Evolutionary conservation across 2,888 invertebrate species (phyloP).

Genomic region (Trilocha varians): DNA sequence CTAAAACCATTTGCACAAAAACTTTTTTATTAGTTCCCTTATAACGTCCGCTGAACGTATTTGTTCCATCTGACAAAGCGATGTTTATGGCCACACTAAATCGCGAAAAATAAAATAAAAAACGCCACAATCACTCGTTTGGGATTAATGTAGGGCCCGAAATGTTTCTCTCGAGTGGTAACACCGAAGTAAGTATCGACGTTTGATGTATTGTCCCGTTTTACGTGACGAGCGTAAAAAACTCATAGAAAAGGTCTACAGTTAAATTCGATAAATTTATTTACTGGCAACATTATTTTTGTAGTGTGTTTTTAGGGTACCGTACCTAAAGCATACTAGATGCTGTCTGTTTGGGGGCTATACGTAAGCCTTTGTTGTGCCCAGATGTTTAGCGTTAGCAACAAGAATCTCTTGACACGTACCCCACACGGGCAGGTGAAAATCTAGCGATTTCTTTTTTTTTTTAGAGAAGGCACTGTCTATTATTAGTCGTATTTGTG

Average conservation of each 20-base stretch:
- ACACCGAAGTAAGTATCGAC: slow-evolving; percentile 1
- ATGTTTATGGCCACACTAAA: slow-evolving; percentile 3
- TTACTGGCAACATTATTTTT: background rate
- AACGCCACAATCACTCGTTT: slow-evolving; percentile 1
- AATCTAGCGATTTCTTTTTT: no score
- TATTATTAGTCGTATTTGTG: no score
- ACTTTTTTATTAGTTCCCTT: background rate
- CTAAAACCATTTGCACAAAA: background rate
- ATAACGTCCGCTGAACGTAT: background rate
- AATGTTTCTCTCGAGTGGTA: slow-evolving; percentile 3
- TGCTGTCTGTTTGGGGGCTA: no score
- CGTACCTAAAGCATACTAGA: background rate
- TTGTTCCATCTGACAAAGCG: slow-evolving; percentile 2
- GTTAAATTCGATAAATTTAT: background rate
- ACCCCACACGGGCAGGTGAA: no score
- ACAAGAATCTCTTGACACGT: no score
- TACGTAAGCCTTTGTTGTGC: no score
- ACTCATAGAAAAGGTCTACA: slow-evolving; percentile 1
- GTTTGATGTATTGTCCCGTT: slow-evolving; percentile 3
- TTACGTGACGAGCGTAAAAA: slow-evolving; percentile 2
- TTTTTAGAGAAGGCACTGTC: no score
- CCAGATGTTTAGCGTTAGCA: no score
- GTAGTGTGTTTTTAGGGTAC: background rate
- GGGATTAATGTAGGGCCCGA: slow-evolving; percentile 5
- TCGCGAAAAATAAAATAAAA: slow-evolving; percentile 4